Evolutionary conservation across 1,140 invertebrate genomes (phyloP), one percentile per base, ranked within the genome.

Genomic region (Cyrtorhinus lividipennis): DNA sequence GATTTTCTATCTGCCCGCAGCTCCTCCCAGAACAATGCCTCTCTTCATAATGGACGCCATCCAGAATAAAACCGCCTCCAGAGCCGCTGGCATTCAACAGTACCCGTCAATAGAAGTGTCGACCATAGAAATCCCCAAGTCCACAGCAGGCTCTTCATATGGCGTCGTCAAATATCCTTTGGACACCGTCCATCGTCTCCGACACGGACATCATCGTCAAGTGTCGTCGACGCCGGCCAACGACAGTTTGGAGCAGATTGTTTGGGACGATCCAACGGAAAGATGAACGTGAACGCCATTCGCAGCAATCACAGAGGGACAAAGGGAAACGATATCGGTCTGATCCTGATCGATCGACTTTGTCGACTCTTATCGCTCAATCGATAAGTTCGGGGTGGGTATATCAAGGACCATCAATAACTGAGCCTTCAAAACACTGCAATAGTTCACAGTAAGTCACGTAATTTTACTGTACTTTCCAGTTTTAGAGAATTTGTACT

Each of bases 51-150:
- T 62, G 30, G 45, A 58, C 26, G 46, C 48, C 24, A 44, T 64
- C 24, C 24, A 59, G 18, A 59, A 59, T n/a, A 59, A 15, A 27
- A 25, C 27, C 1, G 27, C 27, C 2, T 24, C 58, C n/a, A 59
- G 26, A 18, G 58, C 58, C 12, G 58, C 26, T 5, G 58, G 58
- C 27, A 30, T 59, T 8, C 58, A 59, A 8, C 24, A 22, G n/a
- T 59, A 67, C 48, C 69, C 69, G 2, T 66, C 68, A 27, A 61
- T 69, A 15, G 69, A 69, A 56, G 53, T 69, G 25, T 67, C 65
- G 30, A 69, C 68, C 2, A 45, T 69, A 15, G 67, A 69, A 60
- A 44, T 67, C 1, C 65, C 69, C 3, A 65, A 66, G 5, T 64
- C 64, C 0, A 1, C 62, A 1, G 62, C 62, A 12, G 63, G 64